Percentiles rank a stretch among this genome's conserved stretches.
Evolutionary conservation across 2,113 vertebrate species (phyloP).

Genomic region (Clarias macrocephalus): DNA sequence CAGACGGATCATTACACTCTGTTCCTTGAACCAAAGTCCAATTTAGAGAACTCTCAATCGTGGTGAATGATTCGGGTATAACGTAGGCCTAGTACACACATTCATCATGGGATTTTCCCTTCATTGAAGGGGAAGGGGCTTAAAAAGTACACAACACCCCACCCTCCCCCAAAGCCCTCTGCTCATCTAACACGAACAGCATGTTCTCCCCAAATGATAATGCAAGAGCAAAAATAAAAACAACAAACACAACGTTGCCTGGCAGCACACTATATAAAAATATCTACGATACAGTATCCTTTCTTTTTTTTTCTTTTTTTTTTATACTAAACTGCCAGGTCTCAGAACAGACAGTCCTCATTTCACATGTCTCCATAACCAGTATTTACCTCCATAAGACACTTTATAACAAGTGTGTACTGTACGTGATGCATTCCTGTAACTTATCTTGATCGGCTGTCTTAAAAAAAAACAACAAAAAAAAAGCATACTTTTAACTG

Average conservation of each 20-base stretch:
- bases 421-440: neutral
- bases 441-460: neutral
- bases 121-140: neutral
- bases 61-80: neutral
- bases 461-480: too few relatives aligned
- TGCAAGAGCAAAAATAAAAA: neutral
- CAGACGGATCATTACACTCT: neutral
- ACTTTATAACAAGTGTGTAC: neutral
- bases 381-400: neutral
- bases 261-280: neutral
- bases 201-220: neutral
- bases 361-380: too few relatives aligned
- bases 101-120: neutral
- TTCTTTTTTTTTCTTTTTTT: too few relatives aligned
- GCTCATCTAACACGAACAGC: neutral
- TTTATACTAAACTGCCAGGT: too few relatives aligned
- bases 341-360: neutral
- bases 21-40: neutral
- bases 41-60: neutral
- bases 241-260: neutral
- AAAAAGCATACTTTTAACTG: neutral
- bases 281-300: too few relatives aligned
- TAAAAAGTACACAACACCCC: neutral
- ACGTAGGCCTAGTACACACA: neutral
- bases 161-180: neutral